These are phyloP conservation scores for Cynodonichthys magdalenae DNA, from an alignment of 2,797 vertebrate genomes.

Conservation along the genomic window DNA sequence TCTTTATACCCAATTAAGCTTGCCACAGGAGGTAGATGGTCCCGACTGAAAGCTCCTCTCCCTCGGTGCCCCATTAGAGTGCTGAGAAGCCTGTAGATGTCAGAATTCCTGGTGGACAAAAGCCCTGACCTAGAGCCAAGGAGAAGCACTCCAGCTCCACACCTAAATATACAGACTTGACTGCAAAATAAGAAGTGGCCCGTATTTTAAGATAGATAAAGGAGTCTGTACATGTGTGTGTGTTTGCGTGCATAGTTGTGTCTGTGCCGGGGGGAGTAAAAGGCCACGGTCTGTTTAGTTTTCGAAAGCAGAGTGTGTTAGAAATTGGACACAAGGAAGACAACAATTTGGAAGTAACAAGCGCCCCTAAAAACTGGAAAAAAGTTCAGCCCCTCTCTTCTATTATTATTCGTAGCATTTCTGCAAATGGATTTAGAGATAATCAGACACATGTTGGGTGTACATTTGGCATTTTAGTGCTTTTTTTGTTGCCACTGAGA, in stretches of 20 bases:
- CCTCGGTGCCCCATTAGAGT: slow-evolving; percentile 79
- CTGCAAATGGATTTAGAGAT: background rate
- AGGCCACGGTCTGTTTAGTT: slow-evolving; percentile 57
- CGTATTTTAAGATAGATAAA: slow-evolving; percentile 38
- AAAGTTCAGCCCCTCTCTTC: slow-evolving; percentile 15
- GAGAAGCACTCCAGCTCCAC: slow-evolving; percentile 62
- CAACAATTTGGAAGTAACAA: slow-evolving; percentile 19
- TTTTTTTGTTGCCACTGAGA: slow-evolving; percentile 10
- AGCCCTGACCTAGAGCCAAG: slow-evolving; percentile 71
- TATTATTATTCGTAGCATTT: no score
- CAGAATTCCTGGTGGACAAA: slow-evolving; percentile 64
- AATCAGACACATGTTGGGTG: background rate
- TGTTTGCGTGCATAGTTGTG: slow-evolving; percentile 16
- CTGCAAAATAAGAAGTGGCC: slow-evolving; percentile 57
- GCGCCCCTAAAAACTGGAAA: slow-evolving; percentile 22
- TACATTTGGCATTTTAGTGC: slow-evolving; percentile 1
- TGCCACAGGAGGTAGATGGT: slow-evolving; percentile 66
- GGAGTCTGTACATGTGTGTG: slow-evolving; percentile 7
- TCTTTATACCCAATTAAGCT: slow-evolving; percentile 81
- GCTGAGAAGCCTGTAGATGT: slow-evolving; percentile 70
- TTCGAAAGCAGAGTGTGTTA: slow-evolving; percentile 23
- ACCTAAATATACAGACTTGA: slow-evolving; percentile 62
- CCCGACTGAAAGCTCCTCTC: slow-evolving; percentile 64
- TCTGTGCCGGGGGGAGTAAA: slow-evolving; percentile 42
- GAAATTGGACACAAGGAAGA: slow-evolving; percentile 24